Conservation (phyloP, 2,888 invertebrate genomes). For the Boloria euphrosyne region DNA sequence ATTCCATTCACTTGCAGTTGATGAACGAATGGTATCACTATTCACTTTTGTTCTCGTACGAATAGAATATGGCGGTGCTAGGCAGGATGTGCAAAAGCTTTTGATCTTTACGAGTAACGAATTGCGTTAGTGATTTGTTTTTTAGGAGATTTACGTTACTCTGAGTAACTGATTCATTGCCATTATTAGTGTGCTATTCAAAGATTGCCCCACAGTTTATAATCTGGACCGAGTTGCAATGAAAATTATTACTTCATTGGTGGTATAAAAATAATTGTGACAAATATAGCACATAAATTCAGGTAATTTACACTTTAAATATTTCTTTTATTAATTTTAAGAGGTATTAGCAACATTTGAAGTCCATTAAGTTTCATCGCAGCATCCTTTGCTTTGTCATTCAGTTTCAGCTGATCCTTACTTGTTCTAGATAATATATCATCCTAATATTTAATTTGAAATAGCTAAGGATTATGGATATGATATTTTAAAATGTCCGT, state of each 20-base stretch:
- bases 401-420: constrained; percentile 40
- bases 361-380: constrained; percentile 31
- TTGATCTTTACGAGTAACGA: constrained; percentile 68
- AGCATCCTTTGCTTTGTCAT: constrained; percentile 41
- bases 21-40: constrained; percentile 39
- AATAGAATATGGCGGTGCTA: constrained; percentile 80
- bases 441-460: constrained; percentile 16
- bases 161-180: constrained; percentile 44
- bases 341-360: constrained; percentile 9
- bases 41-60: constrained; percentile 51
- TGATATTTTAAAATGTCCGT: not conserved
- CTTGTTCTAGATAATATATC: constrained; percentile 35
- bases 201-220: constrained; percentile 43
- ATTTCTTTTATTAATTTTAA: constrained; percentile 20
- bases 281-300: constrained; percentile 71
- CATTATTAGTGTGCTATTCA: constrained; percentile 36
- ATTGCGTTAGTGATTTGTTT: constrained; percentile 56
- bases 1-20: constrained; percentile 45
- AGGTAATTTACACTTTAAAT: constrained; percentile 70
- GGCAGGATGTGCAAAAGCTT: constrained; percentile 78
- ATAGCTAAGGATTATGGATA: not conserved
- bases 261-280: constrained; percentile 82
- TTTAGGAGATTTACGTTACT: constrained; percentile 49
- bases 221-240: constrained; percentile 69
- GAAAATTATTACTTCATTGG: constrained; percentile 77